Percentiles rank a stretch among this genome's conserved stretches.
phyloP scores from a whole-genome alignment of 2,797 vertebrate species.

The Luscinia luscinia region DNA sequence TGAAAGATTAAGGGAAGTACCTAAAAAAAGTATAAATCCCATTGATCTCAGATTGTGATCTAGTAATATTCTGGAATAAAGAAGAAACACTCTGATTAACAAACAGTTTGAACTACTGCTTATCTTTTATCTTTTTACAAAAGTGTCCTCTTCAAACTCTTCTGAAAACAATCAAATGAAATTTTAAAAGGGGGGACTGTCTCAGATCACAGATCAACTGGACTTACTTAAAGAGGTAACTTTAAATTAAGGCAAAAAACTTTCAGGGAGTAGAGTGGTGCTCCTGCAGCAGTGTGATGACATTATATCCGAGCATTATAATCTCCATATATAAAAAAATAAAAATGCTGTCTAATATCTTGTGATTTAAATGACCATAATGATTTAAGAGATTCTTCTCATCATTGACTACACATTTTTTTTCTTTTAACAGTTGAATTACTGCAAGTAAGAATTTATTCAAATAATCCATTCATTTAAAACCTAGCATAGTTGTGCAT shows the following conservation, averaged over 20 bases:
- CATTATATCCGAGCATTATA: not conserved
- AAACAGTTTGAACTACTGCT: not conserved
- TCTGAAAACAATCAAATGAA: not conserved
- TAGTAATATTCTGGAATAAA: not conserved
- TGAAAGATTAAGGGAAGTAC: conserved; percentile 6
- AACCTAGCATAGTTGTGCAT: not conserved
- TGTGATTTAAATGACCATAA: not conserved
- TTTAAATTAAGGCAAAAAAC: not conserved
- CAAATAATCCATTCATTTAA: not conserved
- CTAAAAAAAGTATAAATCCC: not conserved
- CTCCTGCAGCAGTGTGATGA: not conserved
- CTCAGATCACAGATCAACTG: not conserved
- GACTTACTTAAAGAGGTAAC: not conserved
- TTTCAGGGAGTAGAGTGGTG: not conserved
- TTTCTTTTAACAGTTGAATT: not conserved
- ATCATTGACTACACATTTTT: not conserved
- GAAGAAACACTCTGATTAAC: not conserved
- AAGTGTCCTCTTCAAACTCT: not conserved
- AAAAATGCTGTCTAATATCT: not conserved
- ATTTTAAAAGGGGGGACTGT: not conserved
- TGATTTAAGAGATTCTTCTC: not conserved
- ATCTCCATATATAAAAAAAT: not conserved
- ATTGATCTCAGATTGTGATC: conserved; percentile 2
- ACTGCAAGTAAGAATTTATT: not conserved
- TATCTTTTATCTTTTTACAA: not conserved